Conservation (phyloP, 2,113 vertebrate genomes). For the Cygnus buccinator region DNA sequence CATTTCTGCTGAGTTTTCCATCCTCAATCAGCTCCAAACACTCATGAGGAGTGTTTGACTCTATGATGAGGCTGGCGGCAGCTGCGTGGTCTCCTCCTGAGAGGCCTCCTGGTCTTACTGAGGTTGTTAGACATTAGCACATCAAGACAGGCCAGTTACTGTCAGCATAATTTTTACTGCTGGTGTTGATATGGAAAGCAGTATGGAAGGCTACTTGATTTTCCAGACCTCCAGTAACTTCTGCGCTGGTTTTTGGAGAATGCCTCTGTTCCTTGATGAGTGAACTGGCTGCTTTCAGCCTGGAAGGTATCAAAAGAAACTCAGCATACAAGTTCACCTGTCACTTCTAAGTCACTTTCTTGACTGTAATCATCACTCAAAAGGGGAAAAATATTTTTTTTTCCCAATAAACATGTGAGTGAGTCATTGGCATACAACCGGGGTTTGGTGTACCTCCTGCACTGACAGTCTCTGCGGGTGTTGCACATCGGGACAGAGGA, state of each 20-base stretch:
- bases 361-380: neutral
- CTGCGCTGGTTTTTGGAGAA: neutral
- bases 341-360: neutral
- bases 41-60: no score
- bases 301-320: neutral
- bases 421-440: neutral
- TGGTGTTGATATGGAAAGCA: neutral
- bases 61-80: no score
- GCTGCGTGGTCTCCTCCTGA: no score
- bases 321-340: neutral
- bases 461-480: neutral
- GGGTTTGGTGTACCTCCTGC: neutral
- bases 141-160: neutral
- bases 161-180: neutral
- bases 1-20: no score
- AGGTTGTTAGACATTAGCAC: neutral
- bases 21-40: no score
- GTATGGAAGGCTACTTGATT: neutral
- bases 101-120: neutral
- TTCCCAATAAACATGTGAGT: rapidly evolving
- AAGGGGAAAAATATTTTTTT: neutral
- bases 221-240: neutral
- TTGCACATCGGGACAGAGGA: neutral
- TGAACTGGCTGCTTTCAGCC: neutral
- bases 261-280: neutral